Percentiles rank a stretch among this genome's conserved stretches.
These are phyloP conservation scores for Cheilosia vernalis DNA, from an alignment of 2,888 invertebrate species.

Conservation along the genomic window DNA sequence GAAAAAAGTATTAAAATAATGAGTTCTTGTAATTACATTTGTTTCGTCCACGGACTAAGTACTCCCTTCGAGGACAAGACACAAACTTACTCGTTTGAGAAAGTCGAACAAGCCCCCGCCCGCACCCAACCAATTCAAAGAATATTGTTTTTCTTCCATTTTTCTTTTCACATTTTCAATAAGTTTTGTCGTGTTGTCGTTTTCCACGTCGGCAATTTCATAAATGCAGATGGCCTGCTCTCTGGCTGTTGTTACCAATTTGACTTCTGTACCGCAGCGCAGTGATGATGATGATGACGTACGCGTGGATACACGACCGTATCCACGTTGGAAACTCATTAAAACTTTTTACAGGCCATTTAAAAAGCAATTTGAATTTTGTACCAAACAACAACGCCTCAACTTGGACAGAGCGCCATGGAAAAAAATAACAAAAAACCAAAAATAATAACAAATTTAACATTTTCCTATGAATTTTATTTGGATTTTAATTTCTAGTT, in stretches of 20 bases:
- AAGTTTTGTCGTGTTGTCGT: slow-evolving; percentile 60
- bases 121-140: slow-evolving; percentile 10
- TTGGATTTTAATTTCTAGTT: slow-evolving; percentile 66
- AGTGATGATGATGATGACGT: slow-evolving; percentile 14
- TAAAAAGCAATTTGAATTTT: slow-evolving; percentile 82
- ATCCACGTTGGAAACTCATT: slow-evolving; percentile 81
- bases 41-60: slow-evolving; percentile 48
- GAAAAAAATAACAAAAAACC: slow-evolving; percentile 16
- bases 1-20: slow-evolving; percentile 65
- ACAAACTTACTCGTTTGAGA: slow-evolving; percentile 40
- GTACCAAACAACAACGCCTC: slow-evolving; percentile 46
- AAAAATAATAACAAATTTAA: slow-evolving; percentile 23
- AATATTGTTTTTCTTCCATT: slow-evolving; percentile 58
- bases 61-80: slow-evolving; percentile 9
- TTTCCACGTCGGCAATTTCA: slow-evolving; percentile 74
- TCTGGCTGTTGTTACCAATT: slow-evolving; percentile 52
- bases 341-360: slow-evolving; percentile 83
- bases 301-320: slow-evolving; percentile 44
- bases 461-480: slow-evolving; percentile 60
- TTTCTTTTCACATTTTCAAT: slow-evolving; percentile 65
- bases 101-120: not conserved
- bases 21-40: slow-evolving; percentile 73
- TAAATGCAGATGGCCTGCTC: slow-evolving; percentile 71
- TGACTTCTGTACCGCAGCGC: slow-evolving; percentile 60
- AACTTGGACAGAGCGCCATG: not conserved